Evolutionary conservation across 2,797 vertebrate genomes (phyloP), one percentile per base, ranked within the genome.

Genomic region (Lycodopsis pacificus): DNA sequence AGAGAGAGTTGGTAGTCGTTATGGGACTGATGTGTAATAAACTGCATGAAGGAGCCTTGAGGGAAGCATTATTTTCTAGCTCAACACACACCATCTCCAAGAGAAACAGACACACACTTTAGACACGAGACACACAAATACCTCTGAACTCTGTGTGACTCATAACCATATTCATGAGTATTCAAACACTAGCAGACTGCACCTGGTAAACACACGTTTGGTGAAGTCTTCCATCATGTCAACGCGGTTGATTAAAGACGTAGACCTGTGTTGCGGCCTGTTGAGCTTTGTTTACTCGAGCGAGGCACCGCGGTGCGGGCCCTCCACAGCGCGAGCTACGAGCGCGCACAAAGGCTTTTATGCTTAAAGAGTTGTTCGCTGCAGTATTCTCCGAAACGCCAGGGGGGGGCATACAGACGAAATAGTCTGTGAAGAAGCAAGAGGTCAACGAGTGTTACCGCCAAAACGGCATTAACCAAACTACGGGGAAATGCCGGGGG

Each of bases 21-120:
- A 88, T 68, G 81, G 83, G 81, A 86, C 85, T 90, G 89, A 90
- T 90, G 86, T 84, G 86, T 89, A 91, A 92, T 92, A 93, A 91
- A 92, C 81, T 85, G 86, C 75, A 80, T 80, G 76, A 91, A 92
- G 76, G 79, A 88, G 90, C 77, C 89, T 89, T 92, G n/a, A 49
- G 91, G 91, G 89, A 86, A 82, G 81, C 86, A 81, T 86, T 86
- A 83, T 88, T 86, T 89, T 87, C 77, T 69, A 90, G 70, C 86
- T 82, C 82, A 83, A 88, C 85, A 85, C 80, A 79, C 68, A 85
- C 44, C 68, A 74, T 67, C 86, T 80, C 15, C 75, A 64, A 53
- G 57, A 81, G 54, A 42, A 71, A 44, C 66, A 80, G 15, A 85
- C 62, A 78, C 66, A 76, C 22, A 36, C 57, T 48, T 20, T 49